Conservation (phyloP, 2,888 invertebrate species). For the Trissolcus brochymenae region DNA sequence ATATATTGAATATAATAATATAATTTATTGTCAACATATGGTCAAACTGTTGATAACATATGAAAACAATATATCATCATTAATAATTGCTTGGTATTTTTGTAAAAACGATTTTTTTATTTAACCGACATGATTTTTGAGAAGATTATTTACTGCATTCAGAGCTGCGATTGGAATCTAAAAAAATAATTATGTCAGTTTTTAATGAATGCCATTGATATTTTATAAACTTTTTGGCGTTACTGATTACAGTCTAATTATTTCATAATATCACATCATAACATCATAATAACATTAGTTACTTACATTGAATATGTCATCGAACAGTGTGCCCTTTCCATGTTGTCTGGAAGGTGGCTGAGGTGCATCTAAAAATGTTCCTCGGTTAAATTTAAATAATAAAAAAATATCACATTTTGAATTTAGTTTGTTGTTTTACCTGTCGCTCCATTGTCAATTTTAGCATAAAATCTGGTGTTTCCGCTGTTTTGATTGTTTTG, state of each 20-base stretch:
- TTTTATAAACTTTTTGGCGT: background rate
- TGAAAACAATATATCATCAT: no score
- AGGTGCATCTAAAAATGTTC: conserved; percentile 5
- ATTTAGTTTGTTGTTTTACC: conserved; percentile 1
- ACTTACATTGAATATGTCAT: conserved; percentile 40
- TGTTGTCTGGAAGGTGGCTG: conserved; percentile 2
- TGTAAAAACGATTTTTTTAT: background rate
- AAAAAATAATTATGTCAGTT: conserved; percentile 42
- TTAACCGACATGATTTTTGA: conserved; percentile 78
- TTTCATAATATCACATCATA: background rate
- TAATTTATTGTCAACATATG: no score
- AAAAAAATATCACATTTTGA: background rate
- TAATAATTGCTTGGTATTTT: background rate
- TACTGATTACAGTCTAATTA: background rate
- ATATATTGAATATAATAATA: no score
- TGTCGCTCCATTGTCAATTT: conserved; percentile 20
- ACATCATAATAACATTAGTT: background rate
- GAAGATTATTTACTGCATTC: conserved; percentile 81
- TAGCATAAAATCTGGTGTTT: conserved; percentile 29
- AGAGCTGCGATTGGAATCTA: conserved; percentile 84
- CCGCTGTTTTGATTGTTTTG: conserved; percentile 26
- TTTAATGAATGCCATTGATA: background rate
- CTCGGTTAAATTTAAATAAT: background rate
- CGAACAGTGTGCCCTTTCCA: conserved; percentile 33
- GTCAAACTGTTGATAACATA: no score